A percentile compares a stretch with the other conserved stretches of the same genome.
Conservation (phyloP, 2,797 vertebrate species). For the Hydrophis major region DNA sequence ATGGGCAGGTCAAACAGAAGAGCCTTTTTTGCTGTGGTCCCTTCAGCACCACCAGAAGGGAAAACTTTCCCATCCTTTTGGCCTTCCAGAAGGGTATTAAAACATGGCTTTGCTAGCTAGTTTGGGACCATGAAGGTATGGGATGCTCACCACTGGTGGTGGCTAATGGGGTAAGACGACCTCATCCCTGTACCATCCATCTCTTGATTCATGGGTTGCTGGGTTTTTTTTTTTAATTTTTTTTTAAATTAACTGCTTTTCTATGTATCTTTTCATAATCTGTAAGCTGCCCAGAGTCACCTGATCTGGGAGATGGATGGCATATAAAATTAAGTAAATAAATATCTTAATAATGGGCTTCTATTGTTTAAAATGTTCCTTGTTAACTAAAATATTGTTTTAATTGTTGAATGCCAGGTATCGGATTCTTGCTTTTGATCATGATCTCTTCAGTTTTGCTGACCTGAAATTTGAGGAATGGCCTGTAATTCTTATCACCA, state of each 20-base stretch:
- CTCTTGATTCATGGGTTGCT: not conserved
- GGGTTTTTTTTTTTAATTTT: no score
- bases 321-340: not conserved
- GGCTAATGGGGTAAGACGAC: not conserved
- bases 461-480: conserved; percentile 89
- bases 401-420: conserved; percentile 74
- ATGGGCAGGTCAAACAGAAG: not conserved
- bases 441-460: conserved; percentile 92
- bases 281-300: not conserved
- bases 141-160: not conserved
- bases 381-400: not conserved
- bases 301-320: not conserved
- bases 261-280: not conserved
- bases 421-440: conserved; percentile 90
- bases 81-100: not conserved
- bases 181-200: not conserved
- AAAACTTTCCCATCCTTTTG: not conserved
- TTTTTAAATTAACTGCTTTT: not conserved
- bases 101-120: not conserved
- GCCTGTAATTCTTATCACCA: conserved; percentile 93
- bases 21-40: not conserved
- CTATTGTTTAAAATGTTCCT: not conserved
- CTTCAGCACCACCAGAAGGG: not conserved
- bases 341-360: not conserved
- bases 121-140: not conserved